Evolutionary conservation across 2,888 invertebrate genomes (phyloP).

Genomic region (Anagyrus pseudococci): DNA sequence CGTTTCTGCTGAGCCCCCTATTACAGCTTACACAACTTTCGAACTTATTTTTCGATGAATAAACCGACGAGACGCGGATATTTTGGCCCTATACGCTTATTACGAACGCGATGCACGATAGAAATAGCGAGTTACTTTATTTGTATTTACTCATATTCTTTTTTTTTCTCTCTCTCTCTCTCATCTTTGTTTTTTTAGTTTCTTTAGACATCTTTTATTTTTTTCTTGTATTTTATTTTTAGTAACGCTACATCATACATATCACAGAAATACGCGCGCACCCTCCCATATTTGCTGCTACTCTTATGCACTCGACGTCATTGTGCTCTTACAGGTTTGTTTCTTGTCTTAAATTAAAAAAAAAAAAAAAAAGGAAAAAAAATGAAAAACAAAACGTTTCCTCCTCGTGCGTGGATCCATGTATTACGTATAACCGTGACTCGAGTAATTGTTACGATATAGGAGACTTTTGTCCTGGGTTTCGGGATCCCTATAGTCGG

Average conservation of each 20-base stretch:
- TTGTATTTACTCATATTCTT: conserved; percentile 11
- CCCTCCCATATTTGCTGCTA: conserved; percentile 49
- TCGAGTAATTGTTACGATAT: too few species aligned
- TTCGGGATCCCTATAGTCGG: too few species aligned
- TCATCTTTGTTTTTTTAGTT: conserved; percentile 48
- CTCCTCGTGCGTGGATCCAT: too few species aligned
- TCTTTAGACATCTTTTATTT: too few species aligned
- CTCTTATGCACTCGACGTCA: too few species aligned
- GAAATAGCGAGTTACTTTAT: conserved; percentile 33
- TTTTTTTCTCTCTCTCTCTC: neutral
- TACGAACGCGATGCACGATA: conserved; percentile 38
- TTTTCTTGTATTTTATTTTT: too few species aligned
- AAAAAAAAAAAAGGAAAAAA: too few species aligned
- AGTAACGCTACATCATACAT: conserved; percentile 61
- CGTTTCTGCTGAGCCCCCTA: conserved; percentile 27
- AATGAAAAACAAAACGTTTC: too few species aligned
- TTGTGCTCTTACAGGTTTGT: conserved; percentile 10
- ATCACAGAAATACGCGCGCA: conserved; percentile 64
- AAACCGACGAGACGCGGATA: conserved; percentile 36
- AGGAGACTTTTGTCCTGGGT: too few species aligned
- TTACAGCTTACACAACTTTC: conserved; percentile 37
- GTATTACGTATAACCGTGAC: too few species aligned
- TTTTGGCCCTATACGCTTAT: conserved; percentile 33
- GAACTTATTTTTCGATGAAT: conserved; percentile 40
- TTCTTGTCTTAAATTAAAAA: too few species aligned